Percentiles rank a stretch among this genome's conserved stretches.
Conservation (phyloP, 1,140 invertebrate species). For the Copidosoma floridanum region DNA sequence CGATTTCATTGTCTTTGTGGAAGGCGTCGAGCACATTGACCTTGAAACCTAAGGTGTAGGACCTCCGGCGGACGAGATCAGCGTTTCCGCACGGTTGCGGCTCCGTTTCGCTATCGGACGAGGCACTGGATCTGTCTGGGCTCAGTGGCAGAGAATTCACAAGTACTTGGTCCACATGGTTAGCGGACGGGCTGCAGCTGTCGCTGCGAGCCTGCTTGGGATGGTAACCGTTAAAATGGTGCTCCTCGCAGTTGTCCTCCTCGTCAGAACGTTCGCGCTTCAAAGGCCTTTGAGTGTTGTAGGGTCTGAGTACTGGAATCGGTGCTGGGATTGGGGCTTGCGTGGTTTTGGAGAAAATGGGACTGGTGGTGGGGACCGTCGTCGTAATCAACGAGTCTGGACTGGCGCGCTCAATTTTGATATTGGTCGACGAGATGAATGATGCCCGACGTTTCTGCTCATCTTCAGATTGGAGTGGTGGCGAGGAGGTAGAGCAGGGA, state of each 20-base stretch:
- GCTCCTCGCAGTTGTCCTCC: too few species aligned
- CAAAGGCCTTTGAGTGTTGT: conserved; percentile 3
- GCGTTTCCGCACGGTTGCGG: conserved; percentile 3
- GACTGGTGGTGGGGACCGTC: conserved; percentile 35
- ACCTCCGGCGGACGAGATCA: conserved; percentile 46
- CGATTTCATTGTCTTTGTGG: conserved; percentile 54
- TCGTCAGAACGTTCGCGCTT: conserved; percentile 23
- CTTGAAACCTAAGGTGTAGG: conserved; percentile 58
- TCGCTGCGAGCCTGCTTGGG: conserved; percentile 9
- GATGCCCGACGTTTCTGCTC: conserved; percentile 23
- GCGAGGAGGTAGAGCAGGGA: conserved; percentile 12
- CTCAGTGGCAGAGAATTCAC: conserved; percentile 39
- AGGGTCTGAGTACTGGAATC: conserved; percentile 44
- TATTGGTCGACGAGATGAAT: conserved; percentile 36
- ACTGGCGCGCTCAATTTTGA: conserved; percentile 47
- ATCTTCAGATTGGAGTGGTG: conserved; percentile 18
- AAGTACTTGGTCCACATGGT: conserved; percentile 1
- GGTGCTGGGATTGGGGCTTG: conserved; percentile 28
- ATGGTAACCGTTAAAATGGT: too few species aligned
- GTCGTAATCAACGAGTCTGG: conserved; percentile 46
- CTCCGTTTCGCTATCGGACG: conserved; percentile 49
- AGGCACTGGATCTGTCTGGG: conserved; percentile 38
- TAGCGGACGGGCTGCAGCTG: conserved; percentile 9
- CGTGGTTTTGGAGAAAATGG: conserved; percentile 31
- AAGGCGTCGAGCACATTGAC: conserved; percentile 58